Evolutionary conservation across 2,888 invertebrate species (phyloP).

Genomic region (Trichogramma evanescens): DNA sequence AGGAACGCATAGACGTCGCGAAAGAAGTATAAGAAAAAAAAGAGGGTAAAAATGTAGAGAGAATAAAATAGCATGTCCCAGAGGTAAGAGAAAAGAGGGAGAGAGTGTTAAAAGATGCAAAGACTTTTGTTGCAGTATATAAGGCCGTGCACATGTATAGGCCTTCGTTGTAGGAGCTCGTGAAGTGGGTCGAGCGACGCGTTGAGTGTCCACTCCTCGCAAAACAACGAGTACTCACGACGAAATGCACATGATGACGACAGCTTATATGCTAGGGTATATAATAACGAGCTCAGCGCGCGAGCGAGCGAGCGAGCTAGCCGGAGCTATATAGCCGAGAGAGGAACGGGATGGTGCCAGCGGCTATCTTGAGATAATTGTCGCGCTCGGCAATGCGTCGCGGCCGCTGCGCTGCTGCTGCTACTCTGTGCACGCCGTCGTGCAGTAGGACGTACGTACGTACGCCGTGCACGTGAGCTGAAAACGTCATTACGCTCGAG

Average conservation of each 20-base stretch:
- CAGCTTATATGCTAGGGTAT: too few species aligned
- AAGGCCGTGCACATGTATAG: not conserved
- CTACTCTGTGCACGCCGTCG: too few species aligned
- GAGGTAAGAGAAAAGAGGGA: too few species aligned
- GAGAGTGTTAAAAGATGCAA: not conserved
- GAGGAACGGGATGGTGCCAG: slow-evolving; percentile 26
- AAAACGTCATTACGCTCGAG: slow-evolving; percentile 27
- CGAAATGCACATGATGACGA: too few species aligned
- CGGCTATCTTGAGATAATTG: slow-evolving; percentile 35
- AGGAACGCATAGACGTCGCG: too few species aligned
- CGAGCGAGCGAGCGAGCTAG: slow-evolving; percentile 7
- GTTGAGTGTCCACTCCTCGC: slow-evolving; percentile 15
- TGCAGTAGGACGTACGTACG: not conserved
- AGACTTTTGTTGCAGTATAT: not conserved
- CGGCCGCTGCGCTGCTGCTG: slow-evolving; percentile 13
- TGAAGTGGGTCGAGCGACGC: slow-evolving; percentile 6
- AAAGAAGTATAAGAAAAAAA: too few species aligned
- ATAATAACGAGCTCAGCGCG: not conserved
- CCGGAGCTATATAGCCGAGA: slow-evolving; percentile 28
- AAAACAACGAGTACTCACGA: slow-evolving; percentile 3
- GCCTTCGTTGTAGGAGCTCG: slow-evolving; percentile 4
- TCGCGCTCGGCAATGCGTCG: slow-evolving; percentile 36
- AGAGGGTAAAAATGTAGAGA: too few species aligned
- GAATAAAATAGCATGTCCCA: too few species aligned
- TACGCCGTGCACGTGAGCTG: not conserved